phyloP scores from a whole-genome alignment of 2,113 vertebrate genomes.

The Eretmochelys imbricata region DNA sequence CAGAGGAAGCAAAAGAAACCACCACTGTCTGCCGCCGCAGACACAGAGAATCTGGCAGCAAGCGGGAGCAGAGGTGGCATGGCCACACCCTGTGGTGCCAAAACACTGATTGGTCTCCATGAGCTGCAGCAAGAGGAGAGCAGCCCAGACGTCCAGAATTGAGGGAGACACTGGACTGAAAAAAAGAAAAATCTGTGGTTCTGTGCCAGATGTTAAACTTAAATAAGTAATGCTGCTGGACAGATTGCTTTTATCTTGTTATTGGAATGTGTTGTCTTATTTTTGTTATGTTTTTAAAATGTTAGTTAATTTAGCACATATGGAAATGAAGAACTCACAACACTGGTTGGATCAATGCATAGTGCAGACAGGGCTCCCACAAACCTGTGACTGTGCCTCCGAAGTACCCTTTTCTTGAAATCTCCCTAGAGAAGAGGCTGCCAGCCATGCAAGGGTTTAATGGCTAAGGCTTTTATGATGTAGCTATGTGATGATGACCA shows the following conservation, averaged over 20 bases:
- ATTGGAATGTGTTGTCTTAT: background rate
- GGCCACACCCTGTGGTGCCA: no score
- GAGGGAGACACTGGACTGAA: background rate
- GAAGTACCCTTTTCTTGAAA: background rate
- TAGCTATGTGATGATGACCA: background rate
- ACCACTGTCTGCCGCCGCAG: no score
- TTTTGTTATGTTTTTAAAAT: background rate
- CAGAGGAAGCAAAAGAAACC: no score
- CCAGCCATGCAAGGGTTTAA: background rate
- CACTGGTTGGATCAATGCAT: background rate
- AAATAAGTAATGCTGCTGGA: slow-evolving; percentile 13
- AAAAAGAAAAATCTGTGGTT: slow-evolving; percentile 52
- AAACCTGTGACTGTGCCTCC: background rate
- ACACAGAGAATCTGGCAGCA: no score
- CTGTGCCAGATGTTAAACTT: slow-evolving; percentile 49
- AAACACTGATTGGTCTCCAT: no score
- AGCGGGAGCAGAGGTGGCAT: no score
- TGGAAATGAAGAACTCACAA: slow-evolving; percentile 21
- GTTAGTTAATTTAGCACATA: background rate
- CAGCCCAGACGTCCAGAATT: no score
- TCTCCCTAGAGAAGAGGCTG: background rate
- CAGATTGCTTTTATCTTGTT: slow-evolving; percentile 37
- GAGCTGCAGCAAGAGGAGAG: no score
- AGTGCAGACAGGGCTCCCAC: background rate
- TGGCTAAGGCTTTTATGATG: background rate